Conservation (phyloP, 2,113 vertebrate genomes). For the Thalassoma bifasciatum region DNA sequence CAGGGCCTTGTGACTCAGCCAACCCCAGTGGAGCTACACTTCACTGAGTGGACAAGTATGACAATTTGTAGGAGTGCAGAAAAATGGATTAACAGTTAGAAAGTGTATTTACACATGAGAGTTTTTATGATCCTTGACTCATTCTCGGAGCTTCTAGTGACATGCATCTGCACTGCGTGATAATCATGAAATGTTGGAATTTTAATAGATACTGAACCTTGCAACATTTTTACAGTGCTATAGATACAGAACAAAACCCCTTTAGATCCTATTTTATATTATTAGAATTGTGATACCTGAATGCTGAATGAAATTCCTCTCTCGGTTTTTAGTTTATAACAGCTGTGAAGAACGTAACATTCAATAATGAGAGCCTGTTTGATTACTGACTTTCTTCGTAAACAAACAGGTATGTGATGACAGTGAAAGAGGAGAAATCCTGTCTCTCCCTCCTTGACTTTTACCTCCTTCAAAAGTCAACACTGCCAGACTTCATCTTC, state of each 20-base stretch:
- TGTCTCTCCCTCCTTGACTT: constrained; percentile 5
- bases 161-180: constrained; percentile 16
- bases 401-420: background rate
- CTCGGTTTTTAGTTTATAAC: no score
- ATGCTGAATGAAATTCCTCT: no score
- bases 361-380: background rate
- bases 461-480: background rate
- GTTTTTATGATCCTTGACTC: constrained; percentile 22
- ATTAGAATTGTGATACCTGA: no score
- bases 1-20: constrained; percentile 31
- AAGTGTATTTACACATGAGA: constrained; percentile 27
- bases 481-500: constrained; percentile 39
- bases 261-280: no score
- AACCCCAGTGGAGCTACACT: background rate
- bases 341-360: background rate
- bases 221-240: background rate
- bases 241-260: no score
- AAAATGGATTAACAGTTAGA: background rate
- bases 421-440: constrained; percentile 9
- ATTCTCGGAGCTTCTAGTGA: constrained; percentile 12
- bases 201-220: constrained; percentile 2
- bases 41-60: constrained; percentile 14
- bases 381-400: background rate
- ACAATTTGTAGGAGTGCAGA: constrained; percentile 1
- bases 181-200: background rate